phyloP scores from a whole-genome alignment of 2,888 invertebrate genomes.

The Tipula confusa region DNA sequence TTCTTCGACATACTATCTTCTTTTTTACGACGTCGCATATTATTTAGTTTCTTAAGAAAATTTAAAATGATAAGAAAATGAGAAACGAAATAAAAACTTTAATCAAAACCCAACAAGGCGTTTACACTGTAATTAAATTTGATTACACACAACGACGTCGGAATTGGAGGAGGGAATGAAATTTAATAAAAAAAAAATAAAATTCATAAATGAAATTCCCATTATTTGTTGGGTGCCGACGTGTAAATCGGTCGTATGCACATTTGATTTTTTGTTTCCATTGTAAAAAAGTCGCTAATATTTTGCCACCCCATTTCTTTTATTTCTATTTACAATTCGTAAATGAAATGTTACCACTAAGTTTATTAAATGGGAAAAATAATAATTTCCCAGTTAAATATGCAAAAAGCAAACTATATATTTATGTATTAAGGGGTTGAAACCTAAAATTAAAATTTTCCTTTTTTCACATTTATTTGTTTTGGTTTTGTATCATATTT shows the following conservation, averaged over 20 bases:
- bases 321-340: not conserved
- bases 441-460: not conserved
- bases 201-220: not conserved
- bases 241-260: not conserved
- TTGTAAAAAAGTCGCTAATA: not conserved
- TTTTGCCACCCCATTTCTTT: not conserved
- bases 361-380: not conserved
- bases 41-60: not conserved
- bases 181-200: not conserved
- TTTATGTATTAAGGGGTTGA: not conserved
- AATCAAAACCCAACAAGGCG: constrained; percentile 12
- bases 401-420: not conserved
- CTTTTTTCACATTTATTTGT: not conserved
- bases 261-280: not conserved
- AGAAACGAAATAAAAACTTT: not conserved
- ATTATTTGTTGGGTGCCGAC: not conserved
- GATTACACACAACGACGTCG: not conserved
- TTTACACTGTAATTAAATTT: constrained; percentile 25
- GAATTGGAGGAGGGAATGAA: constrained; percentile 15
- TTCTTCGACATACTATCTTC: not conserved
- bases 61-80: not conserved
- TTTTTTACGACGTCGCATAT: not conserved
- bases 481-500: too few species aligned
- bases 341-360: not conserved
- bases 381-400: not conserved